Base-by-base conservation (phyloP, 2,113 vertebrate species). In the Coreoperca whiteheadi region DNA sequence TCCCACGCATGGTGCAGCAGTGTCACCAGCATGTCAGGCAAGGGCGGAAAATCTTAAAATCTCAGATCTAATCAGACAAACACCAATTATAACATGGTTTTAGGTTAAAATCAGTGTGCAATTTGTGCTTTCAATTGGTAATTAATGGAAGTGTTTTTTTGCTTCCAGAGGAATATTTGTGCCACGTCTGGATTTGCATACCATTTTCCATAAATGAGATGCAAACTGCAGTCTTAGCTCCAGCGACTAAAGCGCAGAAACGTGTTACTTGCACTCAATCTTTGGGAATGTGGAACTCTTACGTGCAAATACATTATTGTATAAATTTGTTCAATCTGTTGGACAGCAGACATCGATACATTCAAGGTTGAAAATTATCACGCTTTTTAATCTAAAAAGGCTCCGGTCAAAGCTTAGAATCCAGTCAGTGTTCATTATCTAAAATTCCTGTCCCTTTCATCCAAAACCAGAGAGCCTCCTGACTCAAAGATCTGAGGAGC, bases 401-500 rank as follows among this genome's bases (percentile, higher is more conserved):
- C 41, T 83, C 64, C 83, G 83, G 51, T 74, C 71, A 69, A 77
- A 79, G 50, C 23, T 66, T 80, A 79, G 43, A 16, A 77, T 88
- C 66, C 78, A 87, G 79, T 69, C 39, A 60, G 59, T 74, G 68
- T 80, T 65, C 7, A 7, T 66, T 60, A 25, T 74, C 23, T 39
- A 56, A 60, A 64, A 34, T 30, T n/a, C 56, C 64, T 59, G 57
- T 73, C 18, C 50, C 9, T 3, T 50, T 53, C 21, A 56, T 53
- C 39, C 20, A 16, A 48, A 28, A 16, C 10, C 53, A 63, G 7
- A n/a, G 18, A 59, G 63, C 9, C 32, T 2, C 39, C 43, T 0
- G 8, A 32, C 76, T 94, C 85, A 92, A 46, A 75, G 34, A 20
- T 85, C 72, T 0, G 88, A 88, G 66, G 91, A 94, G 77, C 90